Percentiles rank a stretch among this genome's conserved stretches.
phyloP scores from a whole-genome alignment of 2,113 vertebrate genomes.

The Campylomormyrus tamandua region DNA sequence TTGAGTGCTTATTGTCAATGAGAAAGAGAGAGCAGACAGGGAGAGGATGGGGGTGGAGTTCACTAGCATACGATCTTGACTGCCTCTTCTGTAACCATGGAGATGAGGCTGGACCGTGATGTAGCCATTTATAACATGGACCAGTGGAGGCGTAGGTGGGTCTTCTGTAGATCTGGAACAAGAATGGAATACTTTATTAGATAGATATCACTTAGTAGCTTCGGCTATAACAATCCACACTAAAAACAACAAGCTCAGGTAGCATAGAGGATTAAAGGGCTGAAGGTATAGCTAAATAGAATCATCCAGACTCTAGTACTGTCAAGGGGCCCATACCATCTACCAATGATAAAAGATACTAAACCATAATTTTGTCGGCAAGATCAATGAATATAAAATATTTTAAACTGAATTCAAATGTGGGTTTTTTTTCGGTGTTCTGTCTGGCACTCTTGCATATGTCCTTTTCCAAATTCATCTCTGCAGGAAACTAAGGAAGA shows the following conservation, averaged over 20 bases:
- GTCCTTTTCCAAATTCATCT: neutral
- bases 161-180: slow-evolving; percentile 55
- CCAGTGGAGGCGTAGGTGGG: slow-evolving; percentile 57
- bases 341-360: neutral
- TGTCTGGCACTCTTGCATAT: neutral
- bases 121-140: slow-evolving; percentile 69
- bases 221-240: neutral
- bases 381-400: neutral
- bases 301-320: neutral
- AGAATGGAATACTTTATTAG: slow-evolving; percentile 8
- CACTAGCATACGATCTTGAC: slow-evolving; percentile 35
- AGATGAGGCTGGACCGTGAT: slow-evolving; percentile 57
- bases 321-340: neutral
- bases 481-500: neutral
- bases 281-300: neutral
- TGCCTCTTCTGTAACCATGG: slow-evolving; percentile 27
- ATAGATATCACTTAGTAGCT: neutral
- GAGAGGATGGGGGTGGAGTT: slow-evolving; percentile 24
- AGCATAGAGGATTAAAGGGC: neutral
- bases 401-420: neutral
- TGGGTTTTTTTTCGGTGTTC: neutral
- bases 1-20: slow-evolving; percentile 40
- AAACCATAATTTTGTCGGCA: neutral
- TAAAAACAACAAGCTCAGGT: neutral
- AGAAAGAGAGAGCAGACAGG: slow-evolving; percentile 30